Percentiles rank a stretch among this genome's conserved stretches.
Conservation (phyloP, 2,113 vertebrate genomes). For the Actinemys pallida region DNA sequence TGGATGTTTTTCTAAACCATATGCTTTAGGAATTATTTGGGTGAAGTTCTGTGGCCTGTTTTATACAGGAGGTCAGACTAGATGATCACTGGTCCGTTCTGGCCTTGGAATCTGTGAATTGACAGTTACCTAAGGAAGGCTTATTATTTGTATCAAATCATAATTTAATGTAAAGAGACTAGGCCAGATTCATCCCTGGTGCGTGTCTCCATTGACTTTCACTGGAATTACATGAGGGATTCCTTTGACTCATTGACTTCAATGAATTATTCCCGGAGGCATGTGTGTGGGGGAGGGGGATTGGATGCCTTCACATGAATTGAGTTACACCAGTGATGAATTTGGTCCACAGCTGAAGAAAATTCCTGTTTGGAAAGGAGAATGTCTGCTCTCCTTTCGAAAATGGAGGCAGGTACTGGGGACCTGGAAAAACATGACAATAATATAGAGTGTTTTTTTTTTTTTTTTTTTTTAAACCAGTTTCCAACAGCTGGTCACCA, state of each 20-base stretch:
- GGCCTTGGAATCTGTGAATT: neutral
- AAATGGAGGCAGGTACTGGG: constrained; percentile 51
- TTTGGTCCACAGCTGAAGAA: constrained; percentile 5
- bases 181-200: neutral
- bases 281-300: neutral
- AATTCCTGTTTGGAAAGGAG: constrained; percentile 10
- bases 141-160: neutral
- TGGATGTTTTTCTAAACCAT: neutral
- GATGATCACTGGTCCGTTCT: neutral
- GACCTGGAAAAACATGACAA: constrained; percentile 54
- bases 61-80: neutral
- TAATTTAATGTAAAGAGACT: neutral
- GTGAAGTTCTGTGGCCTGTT: neutral
- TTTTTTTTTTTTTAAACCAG: constrained; percentile 65
- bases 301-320: neutral
- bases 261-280: neutral
- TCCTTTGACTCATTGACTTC: neutral
- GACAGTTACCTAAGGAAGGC: neutral
- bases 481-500: constrained; percentile 91
- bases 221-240: neutral
- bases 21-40: neutral
- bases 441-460: constrained; percentile 60
- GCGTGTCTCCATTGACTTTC: neutral
- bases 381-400: constrained; percentile 8
- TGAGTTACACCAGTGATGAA: constrained; percentile 49